phyloP scores from a whole-genome alignment of 2,888 invertebrate species.

The Yponomeuta cagnagella region DNA sequence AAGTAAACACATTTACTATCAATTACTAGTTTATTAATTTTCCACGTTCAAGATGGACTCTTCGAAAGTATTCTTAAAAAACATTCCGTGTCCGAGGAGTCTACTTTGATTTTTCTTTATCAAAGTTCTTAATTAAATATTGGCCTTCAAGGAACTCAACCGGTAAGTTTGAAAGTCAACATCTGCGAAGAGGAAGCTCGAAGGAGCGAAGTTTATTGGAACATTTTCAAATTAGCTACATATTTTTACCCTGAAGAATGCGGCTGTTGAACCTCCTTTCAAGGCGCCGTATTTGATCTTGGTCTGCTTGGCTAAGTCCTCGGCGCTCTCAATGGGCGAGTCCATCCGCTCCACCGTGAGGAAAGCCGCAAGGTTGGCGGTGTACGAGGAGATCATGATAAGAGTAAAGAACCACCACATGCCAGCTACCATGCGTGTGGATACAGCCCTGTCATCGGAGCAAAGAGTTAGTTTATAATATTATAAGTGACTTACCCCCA shows the following conservation, averaged over 20 bases:
- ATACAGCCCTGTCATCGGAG: conserved; percentile 80
- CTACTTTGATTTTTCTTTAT: not conserved
- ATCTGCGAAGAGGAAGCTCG: not conserved
- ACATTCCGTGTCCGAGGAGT: not conserved
- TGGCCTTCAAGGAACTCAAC: not conserved
- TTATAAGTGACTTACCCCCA: too few relatives aligned
- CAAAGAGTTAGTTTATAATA: not conserved
- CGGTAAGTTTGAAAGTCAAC: not conserved
- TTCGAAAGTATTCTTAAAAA: too few relatives aligned
- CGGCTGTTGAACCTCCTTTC: conserved; percentile 93
- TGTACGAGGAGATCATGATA: conserved; percentile 97
- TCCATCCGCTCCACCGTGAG: conserved; percentile 95
- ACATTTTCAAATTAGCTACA: not conserved
- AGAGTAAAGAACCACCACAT: conserved; percentile 98
- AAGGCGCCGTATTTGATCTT: conserved; percentile 97
- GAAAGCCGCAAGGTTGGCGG: conserved; percentile 96
- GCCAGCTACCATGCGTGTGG: conserved; percentile 91
- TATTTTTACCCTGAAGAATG: conserved; percentile 90
- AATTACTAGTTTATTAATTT: too few relatives aligned
- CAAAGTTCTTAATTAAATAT: not conserved
- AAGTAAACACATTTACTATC: too few relatives aligned
- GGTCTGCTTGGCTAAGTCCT: conserved; percentile 96
- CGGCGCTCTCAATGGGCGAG: conserved; percentile 95
- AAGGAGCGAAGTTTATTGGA: not conserved
- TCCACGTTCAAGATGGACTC: too few relatives aligned